Evolutionary conservation across 2,888 invertebrate genomes (phyloP).

Genomic region (Gymnocheta viridis): DNA sequence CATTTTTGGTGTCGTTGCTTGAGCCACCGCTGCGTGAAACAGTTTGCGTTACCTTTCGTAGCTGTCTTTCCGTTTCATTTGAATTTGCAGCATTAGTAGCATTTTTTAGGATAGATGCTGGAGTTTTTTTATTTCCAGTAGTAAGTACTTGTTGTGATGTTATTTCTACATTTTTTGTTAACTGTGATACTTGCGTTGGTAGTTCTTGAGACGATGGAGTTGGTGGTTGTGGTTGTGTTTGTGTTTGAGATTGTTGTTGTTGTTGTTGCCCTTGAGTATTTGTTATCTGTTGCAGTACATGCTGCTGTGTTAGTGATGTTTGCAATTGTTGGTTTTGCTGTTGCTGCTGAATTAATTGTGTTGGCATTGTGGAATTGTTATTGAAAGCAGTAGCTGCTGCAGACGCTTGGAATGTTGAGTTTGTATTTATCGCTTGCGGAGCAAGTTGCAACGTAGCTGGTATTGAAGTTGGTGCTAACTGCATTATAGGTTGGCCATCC

Average conservation of each 20-base stretch:
- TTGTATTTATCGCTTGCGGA: constrained; percentile 76
- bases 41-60: constrained; percentile 1
- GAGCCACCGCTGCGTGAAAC: background rate
- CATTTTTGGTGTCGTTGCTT: background rate
- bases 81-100: constrained; percentile 46
- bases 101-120: constrained; percentile 7
- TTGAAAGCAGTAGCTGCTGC: constrained; percentile 46
- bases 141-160: constrained; percentile 72
- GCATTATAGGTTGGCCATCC: constrained; percentile 82
- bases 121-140: constrained; percentile 23
- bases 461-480: constrained; percentile 80
- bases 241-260: constrained; percentile 3
- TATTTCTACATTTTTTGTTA: constrained; percentile 67
- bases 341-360: constrained; percentile 50
- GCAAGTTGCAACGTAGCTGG: constrained; percentile 81
- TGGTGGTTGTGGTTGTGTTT: constrained; percentile 59
- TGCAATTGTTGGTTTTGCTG: constrained; percentile 60
- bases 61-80: constrained; percentile 70
- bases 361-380: constrained; percentile 43
- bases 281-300: constrained; percentile 45
- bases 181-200: constrained; percentile 29
- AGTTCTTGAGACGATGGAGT: constrained; percentile 11
- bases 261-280: constrained; percentile 36
- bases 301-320: constrained; percentile 58
- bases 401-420: constrained; percentile 74